Evolutionary conservation across 30 jellyfish, hydroid and myxozoan genomes (phyloP).

Genomic region (Hydra vulgaris): DNA sequence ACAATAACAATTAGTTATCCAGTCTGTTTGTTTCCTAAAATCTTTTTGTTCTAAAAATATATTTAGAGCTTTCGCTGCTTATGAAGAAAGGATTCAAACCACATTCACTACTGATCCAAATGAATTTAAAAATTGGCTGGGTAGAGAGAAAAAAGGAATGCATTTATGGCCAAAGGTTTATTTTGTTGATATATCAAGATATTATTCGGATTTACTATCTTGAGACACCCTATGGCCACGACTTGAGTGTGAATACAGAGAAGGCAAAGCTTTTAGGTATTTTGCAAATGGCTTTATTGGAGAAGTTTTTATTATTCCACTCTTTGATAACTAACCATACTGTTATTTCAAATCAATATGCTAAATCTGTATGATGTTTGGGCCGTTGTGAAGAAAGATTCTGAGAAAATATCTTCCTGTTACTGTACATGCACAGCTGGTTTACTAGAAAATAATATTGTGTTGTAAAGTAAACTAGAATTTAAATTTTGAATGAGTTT

Average conservation of each 20-base stretch:
- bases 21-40: too few species aligned
- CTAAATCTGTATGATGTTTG: conserved; percentile 24
- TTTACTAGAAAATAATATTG: background rate
- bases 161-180: conserved; percentile 15
- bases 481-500: background rate
- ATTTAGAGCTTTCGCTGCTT: conserved; percentile 28
- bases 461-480: background rate
- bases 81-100: conserved; percentile 19
- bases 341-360: conserved; percentile 19
- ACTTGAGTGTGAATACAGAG: conserved; percentile 27
- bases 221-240: background rate
- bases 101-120: too few species aligned
- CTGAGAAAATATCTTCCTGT: background rate
- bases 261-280: conserved; percentile 25
- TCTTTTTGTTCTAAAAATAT: too few species aligned
- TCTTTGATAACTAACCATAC: background rate
- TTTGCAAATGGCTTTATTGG: background rate
- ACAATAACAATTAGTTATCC: too few species aligned
- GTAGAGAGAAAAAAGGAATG: conserved; percentile 7
- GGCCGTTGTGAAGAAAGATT: conserved; percentile 10
- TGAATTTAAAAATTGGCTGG: conserved; percentile 7
- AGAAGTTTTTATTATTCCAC: conserved; percentile 20
- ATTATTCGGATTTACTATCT: background rate
- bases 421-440: background rate
- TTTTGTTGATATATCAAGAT: conserved; percentile 18